Conservation (phyloP, 2,113 vertebrate species). For the Nesospiza acunhae region DNA sequence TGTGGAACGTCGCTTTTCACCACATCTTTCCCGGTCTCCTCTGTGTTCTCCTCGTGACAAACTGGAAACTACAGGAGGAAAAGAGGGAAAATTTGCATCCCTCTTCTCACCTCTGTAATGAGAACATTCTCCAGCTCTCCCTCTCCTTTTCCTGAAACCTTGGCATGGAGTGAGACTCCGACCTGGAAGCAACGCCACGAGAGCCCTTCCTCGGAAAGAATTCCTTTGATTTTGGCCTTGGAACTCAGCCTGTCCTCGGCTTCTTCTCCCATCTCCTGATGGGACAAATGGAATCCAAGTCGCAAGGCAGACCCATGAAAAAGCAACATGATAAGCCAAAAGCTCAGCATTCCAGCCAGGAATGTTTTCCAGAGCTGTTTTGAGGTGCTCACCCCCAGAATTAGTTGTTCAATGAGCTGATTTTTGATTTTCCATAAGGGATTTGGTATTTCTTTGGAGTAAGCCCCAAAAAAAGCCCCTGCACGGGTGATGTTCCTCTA, state of each 20-base stretch:
- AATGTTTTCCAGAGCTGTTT: not conserved
- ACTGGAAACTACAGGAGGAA: not conserved
- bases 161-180: accelerated
- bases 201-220: not conserved
- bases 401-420: not conserved
- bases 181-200: not conserved
- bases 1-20: not conserved
- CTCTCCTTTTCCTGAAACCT: not conserved
- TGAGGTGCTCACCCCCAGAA: not conserved
- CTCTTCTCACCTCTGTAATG: not conserved
- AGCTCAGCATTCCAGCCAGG: not conserved
- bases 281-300: not conserved
- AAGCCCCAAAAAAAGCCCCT: accelerated
- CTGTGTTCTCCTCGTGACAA: accelerated
- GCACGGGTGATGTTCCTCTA: accelerated
- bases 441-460: not conserved
- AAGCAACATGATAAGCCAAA: accelerated
- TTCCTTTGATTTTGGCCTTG: not conserved
- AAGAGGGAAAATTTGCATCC: not conserved
- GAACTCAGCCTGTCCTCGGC: not conserved
- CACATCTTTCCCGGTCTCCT: not conserved
- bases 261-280: not conserved
- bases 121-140: not conserved
- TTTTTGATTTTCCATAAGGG: not conserved
- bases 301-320: not conserved